Base-by-base conservation (phyloP, 1,140 invertebrate species). In the Physella acuta region DNA sequence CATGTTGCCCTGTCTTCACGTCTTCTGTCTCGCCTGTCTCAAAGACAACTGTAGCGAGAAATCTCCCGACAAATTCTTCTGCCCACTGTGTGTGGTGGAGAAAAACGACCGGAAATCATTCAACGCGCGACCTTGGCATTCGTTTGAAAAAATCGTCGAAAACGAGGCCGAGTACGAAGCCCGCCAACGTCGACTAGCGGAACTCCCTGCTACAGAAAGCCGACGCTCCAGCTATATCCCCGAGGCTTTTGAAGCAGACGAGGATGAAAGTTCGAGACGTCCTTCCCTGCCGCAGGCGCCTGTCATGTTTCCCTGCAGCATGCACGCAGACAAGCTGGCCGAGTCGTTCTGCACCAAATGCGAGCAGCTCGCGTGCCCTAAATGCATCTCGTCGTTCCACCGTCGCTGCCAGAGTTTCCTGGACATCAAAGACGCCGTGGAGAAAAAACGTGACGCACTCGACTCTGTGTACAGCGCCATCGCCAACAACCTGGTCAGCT, bases 351-450 rank as follows among this genome's bases (percentile, higher is more conserved):
- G 72, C 34, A 34, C 51, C 16, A 49, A 52, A 36, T 73, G 72
- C 51, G 33, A 71, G 5, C 55, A 68, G 49, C 28, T 67, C 3
- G 65, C 68, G 17, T 73, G 72, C 59, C 55, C 49, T 36, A 73
- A 73, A 36, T 73, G 72, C 63, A 26, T 71, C 20, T 39, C 68
- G 16, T 60, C 68, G 0, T 31, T 65, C n/a, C 72, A 73, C 58
- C 55, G 63, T 20, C 55, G 60, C 37, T 73, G 72, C 56, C 56
- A 73, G 26, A 37, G 55, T n/a, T 26, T 70, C 8, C 34, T 37
- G 14, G 55, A 59, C 17, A 52, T 59, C 17, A 8, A 70, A 2
- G 68, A 70, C 3, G 72, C 72, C 14, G 64, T 73, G 0, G 64
- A 55, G 20, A 26, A 30, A 1, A 65, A 44, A 16, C 53, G 64